A percentile compares a stretch with the other conserved stretches of the same genome.
Evolutionary conservation across 2,797 vertebrate genomes (phyloP).

Genomic region (Delichon dasypus): DNA sequence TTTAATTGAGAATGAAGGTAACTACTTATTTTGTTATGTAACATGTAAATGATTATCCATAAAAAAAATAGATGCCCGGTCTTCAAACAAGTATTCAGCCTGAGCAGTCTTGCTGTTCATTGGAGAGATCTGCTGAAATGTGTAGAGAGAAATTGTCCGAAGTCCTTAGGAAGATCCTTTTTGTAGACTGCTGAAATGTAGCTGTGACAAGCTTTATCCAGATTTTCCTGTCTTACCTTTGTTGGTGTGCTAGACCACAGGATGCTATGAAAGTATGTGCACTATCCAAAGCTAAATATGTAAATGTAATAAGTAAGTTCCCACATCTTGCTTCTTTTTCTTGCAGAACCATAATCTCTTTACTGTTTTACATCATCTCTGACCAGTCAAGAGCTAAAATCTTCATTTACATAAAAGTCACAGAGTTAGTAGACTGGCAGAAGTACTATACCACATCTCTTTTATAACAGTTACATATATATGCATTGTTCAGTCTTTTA

Average conservation of each 20-base stretch:
- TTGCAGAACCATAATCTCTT: not conserved
- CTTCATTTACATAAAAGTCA: not conserved
- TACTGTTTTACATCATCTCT: not conserved
- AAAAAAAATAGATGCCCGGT: not conserved
- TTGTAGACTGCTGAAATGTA: not conserved
- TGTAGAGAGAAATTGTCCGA: not conserved
- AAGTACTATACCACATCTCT: not conserved
- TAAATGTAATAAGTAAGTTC: not conserved
- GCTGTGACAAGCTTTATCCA: not conserved
- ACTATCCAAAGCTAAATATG: not conserved
- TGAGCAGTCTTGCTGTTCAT: not conserved
- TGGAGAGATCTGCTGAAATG: not conserved
- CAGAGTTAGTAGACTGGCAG: not conserved
- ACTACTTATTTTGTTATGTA: not conserved
- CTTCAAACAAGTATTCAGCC: not conserved
- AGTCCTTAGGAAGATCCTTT: not conserved
- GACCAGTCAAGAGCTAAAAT: not conserved
- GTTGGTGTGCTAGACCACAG: not conserved
- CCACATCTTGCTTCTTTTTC: not conserved
- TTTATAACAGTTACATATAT: not conserved
- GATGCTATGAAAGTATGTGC: not conserved
- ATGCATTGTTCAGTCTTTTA: not conserved
- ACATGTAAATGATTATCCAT: conserved; percentile 11
- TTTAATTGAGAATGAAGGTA: conserved; percentile 13
- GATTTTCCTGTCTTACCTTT: not conserved